Conservation (phyloP, 1,140 invertebrate species). For the Drosophila kurseongensis region DNA sequence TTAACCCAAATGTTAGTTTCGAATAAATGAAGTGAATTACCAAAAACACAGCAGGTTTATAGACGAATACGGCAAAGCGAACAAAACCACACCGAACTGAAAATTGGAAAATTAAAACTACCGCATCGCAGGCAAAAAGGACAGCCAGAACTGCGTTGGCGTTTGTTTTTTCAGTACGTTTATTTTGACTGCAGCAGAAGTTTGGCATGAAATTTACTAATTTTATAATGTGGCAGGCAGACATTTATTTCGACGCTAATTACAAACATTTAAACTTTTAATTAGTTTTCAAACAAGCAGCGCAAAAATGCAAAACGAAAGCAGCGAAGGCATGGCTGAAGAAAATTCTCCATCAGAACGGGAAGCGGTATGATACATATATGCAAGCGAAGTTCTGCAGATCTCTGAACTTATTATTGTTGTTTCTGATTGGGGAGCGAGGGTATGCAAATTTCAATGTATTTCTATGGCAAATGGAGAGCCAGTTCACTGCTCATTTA, state of each 20-base stretch:
- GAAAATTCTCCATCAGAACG: constrained; percentile 19
- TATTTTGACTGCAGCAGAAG: constrained; percentile 63
- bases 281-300: constrained; percentile 74
- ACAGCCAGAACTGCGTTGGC: constrained; percentile 7
- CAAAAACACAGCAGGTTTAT: not conserved
- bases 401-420: constrained; percentile 44
- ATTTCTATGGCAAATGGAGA: constrained; percentile 32
- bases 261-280: constrained; percentile 82
- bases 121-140: constrained; percentile 25
- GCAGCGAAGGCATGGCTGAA: constrained; percentile 29
- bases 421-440: constrained; percentile 18
- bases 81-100: constrained; percentile 35
- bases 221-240: constrained; percentile 80
- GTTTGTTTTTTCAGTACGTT: constrained; percentile 40
- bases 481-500: constrained; percentile 47
- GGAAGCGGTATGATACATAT: constrained; percentile 16
- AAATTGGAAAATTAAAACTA: constrained; percentile 42
- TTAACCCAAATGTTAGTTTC: not conserved
- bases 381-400: constrained; percentile 19
- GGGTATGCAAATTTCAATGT: constrained; percentile 62
- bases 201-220: constrained; percentile 74
- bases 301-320: constrained; percentile 34
- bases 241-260: constrained; percentile 81
- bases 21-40: not conserved
- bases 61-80: constrained; percentile 15